These are phyloP conservation scores for Suricata suricatta DNA, from an alignment of 2,113 vertebrate genomes.

Conservation along the genomic window DNA sequence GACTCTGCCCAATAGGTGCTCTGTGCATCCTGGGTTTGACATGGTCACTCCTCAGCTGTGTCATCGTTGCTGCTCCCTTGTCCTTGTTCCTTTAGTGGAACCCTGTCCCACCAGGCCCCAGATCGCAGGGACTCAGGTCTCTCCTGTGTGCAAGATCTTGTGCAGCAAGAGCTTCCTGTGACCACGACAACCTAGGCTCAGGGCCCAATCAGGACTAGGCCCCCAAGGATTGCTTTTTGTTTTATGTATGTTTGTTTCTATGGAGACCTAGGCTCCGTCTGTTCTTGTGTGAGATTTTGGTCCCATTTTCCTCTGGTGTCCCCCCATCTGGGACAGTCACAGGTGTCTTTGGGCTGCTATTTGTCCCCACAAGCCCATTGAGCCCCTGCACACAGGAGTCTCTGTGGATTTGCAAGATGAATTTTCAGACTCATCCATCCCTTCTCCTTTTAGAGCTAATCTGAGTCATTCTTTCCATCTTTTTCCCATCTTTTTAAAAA, in stretches of 20 bases:
- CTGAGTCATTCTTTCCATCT: neutral
- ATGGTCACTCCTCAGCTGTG: neutral
- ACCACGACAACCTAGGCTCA: neutral
- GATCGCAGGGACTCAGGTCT: neutral
- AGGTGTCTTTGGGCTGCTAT: neutral
- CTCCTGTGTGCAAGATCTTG: neutral
- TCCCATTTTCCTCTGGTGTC: neutral
- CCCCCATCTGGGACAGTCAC: neutral
- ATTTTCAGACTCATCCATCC: neutral
- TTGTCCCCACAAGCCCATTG: neutral
- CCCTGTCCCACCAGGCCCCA: neutral
- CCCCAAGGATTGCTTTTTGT: neutral
- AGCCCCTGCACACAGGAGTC: neutral
- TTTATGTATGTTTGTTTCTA: neutral
- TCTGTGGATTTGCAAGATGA: neutral
- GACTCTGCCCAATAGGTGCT: neutral
- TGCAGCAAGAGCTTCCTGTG: accelerated
- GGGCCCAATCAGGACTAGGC: neutral
- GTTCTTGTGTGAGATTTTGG: neutral
- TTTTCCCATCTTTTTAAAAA: neutral
- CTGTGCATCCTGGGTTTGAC: neutral
- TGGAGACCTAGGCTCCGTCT: neutral
- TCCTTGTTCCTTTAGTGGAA: neutral
- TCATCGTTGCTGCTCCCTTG: neutral
- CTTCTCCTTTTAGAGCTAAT: neutral